These are phyloP conservation scores for Halcyon senegalensis DNA, from an alignment of 2,113 vertebrate species.

Conservation along the genomic window DNA sequence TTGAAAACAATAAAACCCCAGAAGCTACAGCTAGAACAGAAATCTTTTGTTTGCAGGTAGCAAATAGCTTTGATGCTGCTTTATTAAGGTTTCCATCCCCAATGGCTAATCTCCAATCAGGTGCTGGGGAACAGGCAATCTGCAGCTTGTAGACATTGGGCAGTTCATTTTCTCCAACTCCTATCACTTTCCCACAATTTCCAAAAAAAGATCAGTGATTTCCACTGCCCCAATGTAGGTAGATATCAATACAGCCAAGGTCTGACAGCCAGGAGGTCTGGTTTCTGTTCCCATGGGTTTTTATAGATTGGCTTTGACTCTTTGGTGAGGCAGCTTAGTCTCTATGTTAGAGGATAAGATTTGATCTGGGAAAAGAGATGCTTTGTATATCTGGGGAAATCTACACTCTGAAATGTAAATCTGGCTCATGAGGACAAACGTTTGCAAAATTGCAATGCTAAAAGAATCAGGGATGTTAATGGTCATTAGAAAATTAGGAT, in stretches of 20 bases:
- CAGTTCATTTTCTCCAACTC: neutral
- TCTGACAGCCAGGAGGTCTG: neutral
- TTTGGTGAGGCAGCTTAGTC: neutral
- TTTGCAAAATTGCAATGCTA: neutral
- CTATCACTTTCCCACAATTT: neutral
- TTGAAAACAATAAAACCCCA: neutral
- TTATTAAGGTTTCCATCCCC: neutral
- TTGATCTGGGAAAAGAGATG: neutral
- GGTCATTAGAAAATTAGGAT: neutral
- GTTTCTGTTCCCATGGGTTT: neutral
- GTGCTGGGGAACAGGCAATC: neutral
- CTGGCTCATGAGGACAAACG: neutral
- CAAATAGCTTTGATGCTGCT: neutral
- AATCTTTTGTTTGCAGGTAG: neutral
- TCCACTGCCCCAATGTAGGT: rapidly evolving
- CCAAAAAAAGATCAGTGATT: neutral
- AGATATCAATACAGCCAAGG: neutral
- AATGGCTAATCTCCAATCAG: neutral
- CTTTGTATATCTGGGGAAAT: neutral
- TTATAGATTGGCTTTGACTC: neutral
- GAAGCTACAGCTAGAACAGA: neutral
- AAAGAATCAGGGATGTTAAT: neutral
- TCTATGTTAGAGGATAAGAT: neutral
- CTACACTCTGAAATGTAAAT: neutral
- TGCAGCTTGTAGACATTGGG: neutral